Percentiles rank a stretch among this genome's conserved stretches.
These are phyloP conservation scores for Ooceraea biroi DNA, from an alignment of 1,140 invertebrate genomes.

Conservation along the genomic window DNA sequence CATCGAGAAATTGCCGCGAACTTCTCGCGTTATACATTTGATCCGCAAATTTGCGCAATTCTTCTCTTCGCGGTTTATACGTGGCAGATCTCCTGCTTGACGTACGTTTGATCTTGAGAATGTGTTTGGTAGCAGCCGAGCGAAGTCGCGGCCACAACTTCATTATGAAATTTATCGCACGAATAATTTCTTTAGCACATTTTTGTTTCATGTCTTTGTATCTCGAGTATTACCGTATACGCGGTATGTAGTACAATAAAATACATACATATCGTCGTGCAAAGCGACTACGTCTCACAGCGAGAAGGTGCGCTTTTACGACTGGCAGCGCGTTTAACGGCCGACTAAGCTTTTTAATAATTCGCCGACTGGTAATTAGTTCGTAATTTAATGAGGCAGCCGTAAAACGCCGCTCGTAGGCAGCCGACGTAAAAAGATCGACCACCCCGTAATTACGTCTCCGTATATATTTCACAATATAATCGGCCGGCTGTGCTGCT, in stretches of 20 bases:
- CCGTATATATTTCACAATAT: conserved; percentile 82
- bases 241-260: background rate
- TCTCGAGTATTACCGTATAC: no score
- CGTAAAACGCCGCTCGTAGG: conserved; percentile 77
- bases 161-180: background rate
- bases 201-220: background rate
- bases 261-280: background rate
- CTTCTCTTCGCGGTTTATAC: conserved; percentile 35
- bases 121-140: conserved; percentile 16
- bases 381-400: conserved; percentile 85
- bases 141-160: background rate
- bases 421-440: conserved; percentile 66
- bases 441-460: conserved; percentile 80
- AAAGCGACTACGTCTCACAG: background rate
- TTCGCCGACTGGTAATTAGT: conserved; percentile 84
- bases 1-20: conserved; percentile 43
- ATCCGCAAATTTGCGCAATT: background rate
- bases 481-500: conserved; percentile 69
- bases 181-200: background rate
- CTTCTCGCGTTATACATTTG: background rate
- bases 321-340: conserved; percentile 80
- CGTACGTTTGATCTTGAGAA: conserved; percentile 1
- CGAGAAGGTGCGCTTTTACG: conserved; percentile 74
- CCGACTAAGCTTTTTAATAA: conserved; percentile 85
- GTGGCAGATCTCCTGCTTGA: background rate